A percentile compares a stretch with the other conserved stretches of the same genome.
phyloP scores from a whole-genome alignment of 2,888 invertebrate genomes.

The Chrysotoxum bicinctum region DNA sequence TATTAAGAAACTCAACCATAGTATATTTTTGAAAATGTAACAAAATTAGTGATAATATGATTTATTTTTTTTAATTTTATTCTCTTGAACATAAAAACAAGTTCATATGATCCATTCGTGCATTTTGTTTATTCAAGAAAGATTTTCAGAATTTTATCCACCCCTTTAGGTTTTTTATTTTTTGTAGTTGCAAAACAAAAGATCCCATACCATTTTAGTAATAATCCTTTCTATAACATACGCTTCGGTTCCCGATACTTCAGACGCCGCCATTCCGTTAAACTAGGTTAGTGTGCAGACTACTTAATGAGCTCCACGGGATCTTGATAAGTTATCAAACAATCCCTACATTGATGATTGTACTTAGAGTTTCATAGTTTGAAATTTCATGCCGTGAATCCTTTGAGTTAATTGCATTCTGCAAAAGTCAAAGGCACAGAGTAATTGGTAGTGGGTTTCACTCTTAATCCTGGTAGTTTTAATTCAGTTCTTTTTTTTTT shows the following conservation, averaged over 20 bases:
- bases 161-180: too few species aligned
- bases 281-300: background rate
- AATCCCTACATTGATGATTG: background rate
- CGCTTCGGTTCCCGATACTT: background rate
- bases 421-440: background rate
- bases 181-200: background rate
- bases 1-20: too few species aligned
- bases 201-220: background rate
- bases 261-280: background rate
- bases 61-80: too few species aligned
- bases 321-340: background rate
- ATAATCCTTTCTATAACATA: background rate
- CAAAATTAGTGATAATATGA: too few species aligned
- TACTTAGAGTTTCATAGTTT: background rate
- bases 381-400: background rate
- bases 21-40: too few species aligned
- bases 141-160: too few species aligned
- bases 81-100: too few species aligned
- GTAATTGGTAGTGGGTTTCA: background rate
- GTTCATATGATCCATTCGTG: too few species aligned
- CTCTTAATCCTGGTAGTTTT: background rate
- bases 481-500: background rate
- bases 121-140: too few species aligned
- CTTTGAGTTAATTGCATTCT: background rate
- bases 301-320: background rate